Percentiles rank a stretch among this genome's conserved stretches.
Conservation (phyloP, 1,140 invertebrate species). For the Papilio helenus region DNA sequence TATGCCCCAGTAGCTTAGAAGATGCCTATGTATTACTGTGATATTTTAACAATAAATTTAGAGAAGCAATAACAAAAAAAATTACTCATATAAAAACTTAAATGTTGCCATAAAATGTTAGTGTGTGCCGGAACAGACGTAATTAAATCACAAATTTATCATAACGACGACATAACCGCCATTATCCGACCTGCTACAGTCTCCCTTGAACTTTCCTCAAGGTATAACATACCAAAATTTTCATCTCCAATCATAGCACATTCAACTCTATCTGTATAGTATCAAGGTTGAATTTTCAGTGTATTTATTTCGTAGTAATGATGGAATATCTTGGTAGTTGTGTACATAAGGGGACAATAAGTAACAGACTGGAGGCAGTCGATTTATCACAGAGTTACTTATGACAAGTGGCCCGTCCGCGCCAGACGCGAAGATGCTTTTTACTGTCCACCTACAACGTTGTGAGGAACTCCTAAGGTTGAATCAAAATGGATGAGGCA, state of each 20-base stretch:
- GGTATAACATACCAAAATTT: slow-evolving; percentile 42
- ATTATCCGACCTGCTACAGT: slow-evolving; percentile 62
- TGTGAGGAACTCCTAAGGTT: neutral
- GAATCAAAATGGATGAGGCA: slow-evolving; percentile 19
- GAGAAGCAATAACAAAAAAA: neutral
- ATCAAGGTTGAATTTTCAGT: slow-evolving; percentile 41
- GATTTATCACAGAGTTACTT: slow-evolving; percentile 74
- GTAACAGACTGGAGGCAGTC: slow-evolving; percentile 65
- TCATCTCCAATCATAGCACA: neutral
- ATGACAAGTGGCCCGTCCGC: slow-evolving; percentile 74
- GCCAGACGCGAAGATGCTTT: slow-evolving; percentile 73
- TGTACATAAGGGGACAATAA: slow-evolving; percentile 74
- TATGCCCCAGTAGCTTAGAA: no score
- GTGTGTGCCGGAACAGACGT: slow-evolving; percentile 50
- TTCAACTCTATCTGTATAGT: slow-evolving; percentile 2
- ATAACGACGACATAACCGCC: slow-evolving; percentile 72
- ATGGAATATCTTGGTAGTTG: slow-evolving; percentile 42
- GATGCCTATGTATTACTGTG: no score
- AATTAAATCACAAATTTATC: slow-evolving; percentile 77
- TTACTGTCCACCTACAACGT: slow-evolving; percentile 55
- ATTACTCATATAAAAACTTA: slow-evolving; percentile 23
- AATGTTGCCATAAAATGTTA: slow-evolving; percentile 32
- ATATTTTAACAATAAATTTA: no score
- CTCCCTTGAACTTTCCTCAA: slow-evolving; percentile 54
- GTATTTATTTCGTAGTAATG: neutral